These are phyloP conservation scores for Chironomus tentans DNA, from an alignment of 2,888 invertebrate species.

Conservation along the genomic window DNA sequence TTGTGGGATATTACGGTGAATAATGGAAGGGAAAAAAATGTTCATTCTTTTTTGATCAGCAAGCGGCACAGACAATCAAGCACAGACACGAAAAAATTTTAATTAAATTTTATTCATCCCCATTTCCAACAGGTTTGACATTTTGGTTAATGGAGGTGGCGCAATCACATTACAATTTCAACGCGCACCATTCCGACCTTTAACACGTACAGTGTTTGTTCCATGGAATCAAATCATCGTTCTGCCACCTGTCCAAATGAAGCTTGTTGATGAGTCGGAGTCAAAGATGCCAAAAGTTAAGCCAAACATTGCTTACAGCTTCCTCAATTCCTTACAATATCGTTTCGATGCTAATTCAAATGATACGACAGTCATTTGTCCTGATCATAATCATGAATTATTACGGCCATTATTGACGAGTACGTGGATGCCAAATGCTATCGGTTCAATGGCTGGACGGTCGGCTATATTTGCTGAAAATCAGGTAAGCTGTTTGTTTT, in stretches of 20 bases:
- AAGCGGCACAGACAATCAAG: too few species aligned
- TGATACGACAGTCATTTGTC: constrained; percentile 52
- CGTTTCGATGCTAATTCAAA: constrained; percentile 44
- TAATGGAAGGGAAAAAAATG: background rate
- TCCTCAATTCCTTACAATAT: constrained; percentile 41
- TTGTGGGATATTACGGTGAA: background rate
- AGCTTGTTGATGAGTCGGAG: constrained; percentile 63
- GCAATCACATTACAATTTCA: constrained; percentile 95
- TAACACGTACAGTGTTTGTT: constrained; percentile 82
- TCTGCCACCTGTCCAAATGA: constrained; percentile 79
- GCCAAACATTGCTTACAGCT: constrained; percentile 41
- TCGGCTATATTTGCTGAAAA: constrained; percentile 85
- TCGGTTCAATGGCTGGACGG: constrained; percentile 71
- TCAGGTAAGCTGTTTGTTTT: constrained; percentile 52
- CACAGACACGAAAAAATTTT: too few species aligned
- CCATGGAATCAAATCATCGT: constrained; percentile 98
- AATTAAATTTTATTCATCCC: constrained; percentile 3
- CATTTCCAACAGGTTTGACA: constrained; percentile 75
- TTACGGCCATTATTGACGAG: constrained; percentile 79
- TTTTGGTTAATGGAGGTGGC: constrained; percentile 96
- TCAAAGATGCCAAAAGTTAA: constrained; percentile 32
- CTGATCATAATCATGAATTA: constrained; percentile 78
- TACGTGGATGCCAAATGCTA: constrained; percentile 83
- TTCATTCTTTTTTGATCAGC: too few species aligned
- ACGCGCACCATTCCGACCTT: constrained; percentile 83